These are phyloP conservation scores for Nestor notabilis DNA, from an alignment of 2,113 vertebrate genomes.

Conservation along the genomic window DNA sequence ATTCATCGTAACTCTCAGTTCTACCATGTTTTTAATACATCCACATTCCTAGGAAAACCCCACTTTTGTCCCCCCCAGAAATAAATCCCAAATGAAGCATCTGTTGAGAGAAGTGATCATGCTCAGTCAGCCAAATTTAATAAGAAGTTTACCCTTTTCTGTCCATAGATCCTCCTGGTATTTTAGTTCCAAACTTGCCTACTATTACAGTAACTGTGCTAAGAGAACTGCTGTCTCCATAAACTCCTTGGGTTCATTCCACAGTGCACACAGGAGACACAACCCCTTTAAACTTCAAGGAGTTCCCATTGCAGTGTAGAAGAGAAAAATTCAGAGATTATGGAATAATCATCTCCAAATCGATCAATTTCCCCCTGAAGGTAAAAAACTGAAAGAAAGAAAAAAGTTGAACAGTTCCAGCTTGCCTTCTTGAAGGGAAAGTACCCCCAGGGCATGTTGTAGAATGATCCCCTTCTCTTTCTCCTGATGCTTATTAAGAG, in stretches of 20 bases:
- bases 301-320: conserved; percentile 71
- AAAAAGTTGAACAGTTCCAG: conserved; percentile 73
- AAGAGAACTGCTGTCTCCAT: conserved; percentile 66
- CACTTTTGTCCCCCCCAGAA: not conserved
- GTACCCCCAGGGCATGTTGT: conserved; percentile 72
- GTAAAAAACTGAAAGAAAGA: conserved; percentile 74
- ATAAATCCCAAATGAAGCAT: not conserved
- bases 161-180: not conserved
- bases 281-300: conserved; percentile 78
- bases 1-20: not conserved
- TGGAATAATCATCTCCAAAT: conserved; percentile 80
- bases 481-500: conserved; percentile 79
- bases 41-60: not conserved
- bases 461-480: conserved; percentile 68
- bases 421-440: conserved; percentile 73
- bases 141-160: not conserved
- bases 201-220: conserved; percentile 23
- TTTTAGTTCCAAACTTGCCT: conserved; percentile 28
- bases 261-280: conserved; percentile 62
- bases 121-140: not conserved
- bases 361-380: conserved; percentile 79
- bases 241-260: conserved; percentile 69
- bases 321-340: conserved; percentile 75
- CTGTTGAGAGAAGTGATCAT: not conserved
- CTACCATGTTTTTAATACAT: not conserved